Conservation (phyloP, 2,113 vertebrate genomes). For the Pseudorhombus dupliciocellatus region DNA sequence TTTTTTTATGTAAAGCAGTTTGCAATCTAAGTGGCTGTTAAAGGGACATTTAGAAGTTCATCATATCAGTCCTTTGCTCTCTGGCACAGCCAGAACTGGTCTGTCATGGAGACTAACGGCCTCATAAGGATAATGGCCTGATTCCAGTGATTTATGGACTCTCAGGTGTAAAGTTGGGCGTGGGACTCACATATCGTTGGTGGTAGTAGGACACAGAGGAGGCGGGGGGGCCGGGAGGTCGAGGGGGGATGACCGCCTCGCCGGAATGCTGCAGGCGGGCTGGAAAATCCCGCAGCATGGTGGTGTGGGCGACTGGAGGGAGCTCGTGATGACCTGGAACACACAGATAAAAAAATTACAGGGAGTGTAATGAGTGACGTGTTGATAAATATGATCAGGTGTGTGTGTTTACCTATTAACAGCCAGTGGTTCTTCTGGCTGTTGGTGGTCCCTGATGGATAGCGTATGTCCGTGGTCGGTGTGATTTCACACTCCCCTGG, state of each 20-base stretch:
- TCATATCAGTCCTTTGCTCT: background rate
- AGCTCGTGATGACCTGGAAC: conserved; percentile 90
- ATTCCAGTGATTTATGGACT: background rate
- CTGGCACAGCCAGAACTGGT: background rate
- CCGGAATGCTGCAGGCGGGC: conserved; percentile 77
- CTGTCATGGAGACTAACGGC: background rate
- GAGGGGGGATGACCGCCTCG: conserved; percentile 80
- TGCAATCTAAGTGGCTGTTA: background rate
- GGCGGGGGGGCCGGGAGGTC: conserved; percentile 37
- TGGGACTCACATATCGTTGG: conserved; percentile 63
- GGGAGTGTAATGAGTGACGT: background rate
- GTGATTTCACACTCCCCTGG: conserved; percentile 90
- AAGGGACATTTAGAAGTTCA: background rate
- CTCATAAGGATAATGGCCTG: background rate
- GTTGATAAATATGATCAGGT: background rate
- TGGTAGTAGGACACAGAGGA: conserved; percentile 51
- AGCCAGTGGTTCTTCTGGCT: conserved; percentile 91
- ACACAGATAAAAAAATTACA: conserved; percentile 22
- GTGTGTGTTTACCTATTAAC: conserved; percentile 86
- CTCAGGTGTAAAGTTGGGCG: background rate
- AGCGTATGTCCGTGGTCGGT: conserved; percentile 90
- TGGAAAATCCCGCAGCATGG: conserved; percentile 90
- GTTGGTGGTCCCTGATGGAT: conserved; percentile 87
- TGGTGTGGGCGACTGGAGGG: conserved; percentile 91
- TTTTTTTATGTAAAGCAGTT: background rate